Base-by-base conservation (phyloP, 2,113 vertebrate genomes). In the Calyptommatus sinebrachiatus region DNA sequence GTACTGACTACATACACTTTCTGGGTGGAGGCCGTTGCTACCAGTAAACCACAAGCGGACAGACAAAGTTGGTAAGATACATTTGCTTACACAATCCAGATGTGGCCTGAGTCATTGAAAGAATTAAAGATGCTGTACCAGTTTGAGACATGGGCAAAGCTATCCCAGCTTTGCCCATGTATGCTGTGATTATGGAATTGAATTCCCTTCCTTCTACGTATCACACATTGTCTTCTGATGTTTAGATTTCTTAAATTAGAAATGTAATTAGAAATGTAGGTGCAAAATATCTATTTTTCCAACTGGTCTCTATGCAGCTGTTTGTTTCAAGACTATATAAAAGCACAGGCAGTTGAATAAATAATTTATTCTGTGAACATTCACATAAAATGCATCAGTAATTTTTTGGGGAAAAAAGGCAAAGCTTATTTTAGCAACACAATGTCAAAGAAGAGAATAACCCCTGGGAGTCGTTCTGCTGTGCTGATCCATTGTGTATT, bases 341-440 rank as follows among this genome's bases (percentile, higher is more conserved):
- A 14, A 63, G 41, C 41, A 53, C 31, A n/a, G 68, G 53, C 53
- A 61, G 71, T 81, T 68, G 28, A 68, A 61, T 83, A 80, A 67
- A 66, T 81, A 73, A 78, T 72, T 74, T 85, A 82, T 85, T 89
- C 77, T 80, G 45, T 61, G 89, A 74, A 85, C 85, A 89, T 86
- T 18, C 74, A 31, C 66, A 50, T 41, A 62, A 83, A 68, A 74
- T 74, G 71, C 41, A 71, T 22, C 76, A 78, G 73, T 87, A 45
- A 65, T 78, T 74, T 86, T n/a, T 78, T 89, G 70, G 45, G 26
- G 5, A 3, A 31, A 60, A 57, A 73, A 76, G 28, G 53, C 65
- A 85, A 81, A 85, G 84, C 28, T 84, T 89, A 92, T 91, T 91
- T 92, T 88, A 88, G 76, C 73, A 78, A 72, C 77, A 80, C 78